Evolutionary conservation across 92 coral and sea anemone species (phyloP).

Genomic region (Phenganax subtilis): DNA sequence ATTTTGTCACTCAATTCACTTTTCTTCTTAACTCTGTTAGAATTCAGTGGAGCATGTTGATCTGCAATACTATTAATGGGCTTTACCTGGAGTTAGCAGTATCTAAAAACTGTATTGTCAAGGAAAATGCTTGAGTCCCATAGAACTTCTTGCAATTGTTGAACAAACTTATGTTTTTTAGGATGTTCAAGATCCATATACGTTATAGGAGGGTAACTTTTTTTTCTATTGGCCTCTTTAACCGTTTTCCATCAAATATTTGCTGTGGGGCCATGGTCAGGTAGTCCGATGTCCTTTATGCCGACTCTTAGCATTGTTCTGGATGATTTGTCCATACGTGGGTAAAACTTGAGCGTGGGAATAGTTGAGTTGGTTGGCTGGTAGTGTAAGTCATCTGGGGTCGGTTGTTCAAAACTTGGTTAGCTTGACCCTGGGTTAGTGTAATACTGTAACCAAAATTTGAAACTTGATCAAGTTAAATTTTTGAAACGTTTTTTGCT

Average conservation of each 20-base stretch:
- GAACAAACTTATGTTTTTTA: conserved; percentile 18
- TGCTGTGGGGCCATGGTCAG: background rate
- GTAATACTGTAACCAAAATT: too few species aligned
- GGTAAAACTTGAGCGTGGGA: background rate
- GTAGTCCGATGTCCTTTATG: background rate
- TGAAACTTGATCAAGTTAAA: too few species aligned
- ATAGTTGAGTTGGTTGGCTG: background rate
- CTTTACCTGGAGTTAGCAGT: conserved; percentile 1
- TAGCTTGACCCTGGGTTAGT: too few species aligned
- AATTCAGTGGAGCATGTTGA: conserved; percentile 2
- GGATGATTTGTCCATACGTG: background rate
- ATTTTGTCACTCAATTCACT: too few species aligned
- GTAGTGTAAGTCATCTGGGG: too few species aligned
- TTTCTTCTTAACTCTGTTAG: conserved; percentile 23
- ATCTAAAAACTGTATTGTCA: conserved; percentile 11
- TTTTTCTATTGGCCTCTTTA: background rate
- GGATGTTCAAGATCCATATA: background rate
- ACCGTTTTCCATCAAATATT: background rate
- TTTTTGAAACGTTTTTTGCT: too few species aligned
- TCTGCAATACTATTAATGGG: conserved; percentile 3
- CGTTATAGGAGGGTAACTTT: background rate
- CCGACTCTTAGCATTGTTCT: background rate
- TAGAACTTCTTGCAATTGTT: background rate
- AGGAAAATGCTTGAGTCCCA: conserved; percentile 24
- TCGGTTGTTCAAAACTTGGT: too few species aligned